Conservation (phyloP, 2,113 vertebrate species). For the Cheirogaleus medius region DNA sequence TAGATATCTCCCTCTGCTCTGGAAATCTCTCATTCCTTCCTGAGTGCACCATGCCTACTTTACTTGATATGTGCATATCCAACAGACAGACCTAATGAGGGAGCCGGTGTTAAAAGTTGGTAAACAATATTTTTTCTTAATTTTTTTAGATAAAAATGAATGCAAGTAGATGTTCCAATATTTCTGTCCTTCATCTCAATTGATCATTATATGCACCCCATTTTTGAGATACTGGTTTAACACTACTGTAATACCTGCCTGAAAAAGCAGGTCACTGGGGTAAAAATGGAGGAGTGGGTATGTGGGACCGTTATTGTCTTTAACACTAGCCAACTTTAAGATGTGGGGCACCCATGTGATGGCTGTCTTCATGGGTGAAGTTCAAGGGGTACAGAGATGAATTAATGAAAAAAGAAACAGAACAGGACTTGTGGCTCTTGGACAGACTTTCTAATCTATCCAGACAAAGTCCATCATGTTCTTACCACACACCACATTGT, state of each 20-base stretch:
- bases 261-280: background rate
- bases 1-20: background rate
- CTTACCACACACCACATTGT: background rate
- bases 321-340: background rate
- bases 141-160: background rate
- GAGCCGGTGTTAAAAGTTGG: background rate
- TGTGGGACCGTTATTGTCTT: background rate
- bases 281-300: background rate
- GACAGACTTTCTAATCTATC: background rate
- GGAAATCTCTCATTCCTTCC: background rate
- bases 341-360: background rate
- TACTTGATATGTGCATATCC: background rate
- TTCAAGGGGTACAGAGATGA: background rate
- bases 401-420: background rate
- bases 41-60: background rate
- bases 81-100: background rate
- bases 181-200: background rate
- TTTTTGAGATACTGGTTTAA: background rate
- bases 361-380: background rate
- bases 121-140: background rate
- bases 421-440: background rate
- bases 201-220: background rate
- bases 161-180: background rate
- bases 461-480: background rate
- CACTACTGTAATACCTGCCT: background rate